These are phyloP conservation scores for Hyla sarda DNA, from an alignment of 2,113 vertebrate genomes.

Conservation along the genomic window DNA sequence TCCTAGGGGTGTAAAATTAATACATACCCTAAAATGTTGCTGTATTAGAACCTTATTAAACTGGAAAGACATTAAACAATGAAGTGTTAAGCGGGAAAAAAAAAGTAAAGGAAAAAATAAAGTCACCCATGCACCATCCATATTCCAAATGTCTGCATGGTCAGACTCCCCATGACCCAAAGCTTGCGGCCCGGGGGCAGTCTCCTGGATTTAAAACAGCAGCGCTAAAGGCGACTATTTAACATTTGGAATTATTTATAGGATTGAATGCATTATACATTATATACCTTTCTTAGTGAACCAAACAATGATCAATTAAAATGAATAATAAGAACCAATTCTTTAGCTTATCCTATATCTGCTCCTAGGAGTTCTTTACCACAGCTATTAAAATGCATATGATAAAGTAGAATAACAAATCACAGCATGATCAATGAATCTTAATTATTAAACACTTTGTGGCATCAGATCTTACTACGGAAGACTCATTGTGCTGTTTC, in stretches of 20 bases:
- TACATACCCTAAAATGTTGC: no score
- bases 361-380: no score
- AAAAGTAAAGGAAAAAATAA: background rate
- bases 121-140: background rate
- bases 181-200: background rate
- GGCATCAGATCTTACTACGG: background rate
- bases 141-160: background rate
- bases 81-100: no score
- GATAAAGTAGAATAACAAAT: background rate
- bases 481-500: background rate
- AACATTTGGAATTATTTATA: background rate
- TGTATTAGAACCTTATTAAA: no score
- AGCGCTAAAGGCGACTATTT: background rate
- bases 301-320: background rate
- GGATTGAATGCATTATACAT: background rate
- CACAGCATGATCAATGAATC: background rate
- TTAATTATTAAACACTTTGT: background rate
- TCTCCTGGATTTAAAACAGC: background rate
- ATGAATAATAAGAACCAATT: background rate
- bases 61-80: no score
- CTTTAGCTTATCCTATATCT: background rate
- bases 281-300: background rate
- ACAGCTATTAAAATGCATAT: no score
- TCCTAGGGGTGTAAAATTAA: no score
- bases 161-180: background rate